These are phyloP conservation scores for Nyctibius grandis DNA, from an alignment of 2,797 vertebrate genomes.

Conservation along the genomic window DNA sequence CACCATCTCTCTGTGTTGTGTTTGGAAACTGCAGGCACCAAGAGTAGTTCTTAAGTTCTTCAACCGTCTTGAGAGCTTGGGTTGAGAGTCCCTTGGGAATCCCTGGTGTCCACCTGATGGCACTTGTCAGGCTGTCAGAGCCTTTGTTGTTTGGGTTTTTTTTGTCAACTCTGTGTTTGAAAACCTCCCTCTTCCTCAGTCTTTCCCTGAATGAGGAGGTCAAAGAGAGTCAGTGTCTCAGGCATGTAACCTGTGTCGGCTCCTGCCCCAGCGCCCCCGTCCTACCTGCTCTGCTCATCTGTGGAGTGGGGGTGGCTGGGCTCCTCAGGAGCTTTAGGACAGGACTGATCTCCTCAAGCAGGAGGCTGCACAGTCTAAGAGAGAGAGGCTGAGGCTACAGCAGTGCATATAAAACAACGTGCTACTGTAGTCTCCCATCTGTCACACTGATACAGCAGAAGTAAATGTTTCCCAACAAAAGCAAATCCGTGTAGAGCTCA, in stretches of 20 bases:
- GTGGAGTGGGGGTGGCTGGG: fast-evolving
- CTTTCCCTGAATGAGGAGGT: not conserved
- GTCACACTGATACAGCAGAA: not conserved
- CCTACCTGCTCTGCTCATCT: not conserved
- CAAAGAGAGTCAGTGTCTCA: not conserved
- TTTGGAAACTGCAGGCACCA: not conserved
- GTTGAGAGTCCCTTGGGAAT: not conserved
- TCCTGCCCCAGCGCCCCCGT: not conserved
- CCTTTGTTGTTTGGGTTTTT: not conserved
- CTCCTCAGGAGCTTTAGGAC: not conserved
- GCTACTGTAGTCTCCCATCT: not conserved
- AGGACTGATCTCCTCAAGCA: not conserved
- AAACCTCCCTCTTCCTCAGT: not conserved
- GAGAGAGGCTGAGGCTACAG: not conserved
- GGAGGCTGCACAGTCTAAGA: not conserved
- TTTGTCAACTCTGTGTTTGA: not conserved
- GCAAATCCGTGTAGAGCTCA: not conserved
- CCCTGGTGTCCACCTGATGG: not conserved
- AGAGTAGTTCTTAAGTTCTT: not conserved
- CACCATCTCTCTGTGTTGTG: not conserved
- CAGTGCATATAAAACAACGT: not conserved
- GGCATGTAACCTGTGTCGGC: not conserved
- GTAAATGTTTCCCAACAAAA: slow-evolving; percentile 9
- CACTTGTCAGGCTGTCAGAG: not conserved
- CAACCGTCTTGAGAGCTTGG: not conserved